Base-by-base conservation (phyloP, 1,140 invertebrate species). In the Drosophila athabasca region DNA sequence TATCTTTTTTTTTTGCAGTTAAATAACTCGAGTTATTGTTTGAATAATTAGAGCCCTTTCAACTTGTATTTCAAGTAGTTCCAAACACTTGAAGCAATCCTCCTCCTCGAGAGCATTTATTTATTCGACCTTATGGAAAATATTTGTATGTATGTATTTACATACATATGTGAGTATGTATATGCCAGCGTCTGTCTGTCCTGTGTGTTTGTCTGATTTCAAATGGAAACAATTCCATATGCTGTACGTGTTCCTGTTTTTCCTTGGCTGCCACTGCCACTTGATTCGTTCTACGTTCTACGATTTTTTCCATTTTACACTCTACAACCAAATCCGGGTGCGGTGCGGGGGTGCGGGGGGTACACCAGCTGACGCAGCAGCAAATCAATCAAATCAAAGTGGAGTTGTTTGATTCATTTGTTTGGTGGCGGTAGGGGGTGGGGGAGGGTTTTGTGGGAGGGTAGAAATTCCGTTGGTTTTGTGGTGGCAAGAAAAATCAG, bases 371-470 rank as follows among this genome's bases (percentile, higher is more conserved):
- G 83, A 88, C 83, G 84, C 83, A 76, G 79, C 82, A 39, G 60
- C 78, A 79, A 88, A 88, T 88, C 83, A 88, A 88, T 88, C 83
- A 88, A 88, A 88, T 88, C 83, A 88, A 82, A 83, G 79, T 79
- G 79, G 52, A 88, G 71, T 50, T 81, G 82, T 78, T 87, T 81
- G 62, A 57, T 62, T 62, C 58, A 49, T 73, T 58, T 39, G 35
- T 39, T 39, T 39, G 35, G 62, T 26, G 81, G 48, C 49, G 50
- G 61, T 60, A 72, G 73, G 24, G 43, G 26, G 39, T 19, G 22
- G 24, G 15, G 9, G 31, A 3, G 9, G 17, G 17, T 19, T 19
- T n/a, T n/a, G n/a, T 2, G 8, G 31, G 11, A 11, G 13, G 17
- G 17, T 1, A 43, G 31, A 46, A 43, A 45, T 68, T 75, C 61